Conservation (phyloP, 2,888 invertebrate genomes). For the Carcina quercana region DNA sequence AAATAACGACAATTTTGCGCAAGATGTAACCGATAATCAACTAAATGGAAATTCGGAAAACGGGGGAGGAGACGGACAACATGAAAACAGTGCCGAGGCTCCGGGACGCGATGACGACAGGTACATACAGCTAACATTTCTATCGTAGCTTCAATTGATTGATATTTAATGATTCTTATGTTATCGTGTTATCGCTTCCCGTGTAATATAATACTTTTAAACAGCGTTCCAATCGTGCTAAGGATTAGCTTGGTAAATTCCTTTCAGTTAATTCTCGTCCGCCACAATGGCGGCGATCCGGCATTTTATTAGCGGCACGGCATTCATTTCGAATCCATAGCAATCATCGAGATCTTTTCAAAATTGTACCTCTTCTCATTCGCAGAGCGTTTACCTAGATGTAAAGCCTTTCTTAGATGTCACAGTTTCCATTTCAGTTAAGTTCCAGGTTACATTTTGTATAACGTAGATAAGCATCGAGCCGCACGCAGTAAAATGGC, state of each 20-base stretch:
- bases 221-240: no score
- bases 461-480: constrained; percentile 46
- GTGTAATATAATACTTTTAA: neutral
- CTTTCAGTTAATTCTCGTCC: constrained; percentile 37
- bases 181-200: neutral
- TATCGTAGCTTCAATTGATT: constrained; percentile 12
- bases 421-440: constrained; percentile 63
- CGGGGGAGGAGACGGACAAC: constrained; percentile 80
- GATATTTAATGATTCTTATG: constrained; percentile 1
- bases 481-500: constrained; percentile 73
- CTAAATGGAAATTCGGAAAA: constrained; percentile 76
- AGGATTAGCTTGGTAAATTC: no score
- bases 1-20: constrained; percentile 86
- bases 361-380: constrained; percentile 56
- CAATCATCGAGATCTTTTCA: constrained; percentile 59
- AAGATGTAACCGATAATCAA: constrained; percentile 83
- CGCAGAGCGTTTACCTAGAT: constrained; percentile 51
- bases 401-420: constrained; percentile 41
- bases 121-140: constrained; percentile 69
- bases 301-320: constrained; percentile 54
- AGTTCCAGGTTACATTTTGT: constrained; percentile 45
- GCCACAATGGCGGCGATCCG: constrained; percentile 67
- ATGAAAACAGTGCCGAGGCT: constrained; percentile 83
- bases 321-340: constrained; percentile 44
- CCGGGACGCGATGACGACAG: constrained; percentile 88